Evolutionary conservation across 2,113 vertebrate genomes (phyloP).

Genomic region (Cryptoleucopteryx plumbea): DNA sequence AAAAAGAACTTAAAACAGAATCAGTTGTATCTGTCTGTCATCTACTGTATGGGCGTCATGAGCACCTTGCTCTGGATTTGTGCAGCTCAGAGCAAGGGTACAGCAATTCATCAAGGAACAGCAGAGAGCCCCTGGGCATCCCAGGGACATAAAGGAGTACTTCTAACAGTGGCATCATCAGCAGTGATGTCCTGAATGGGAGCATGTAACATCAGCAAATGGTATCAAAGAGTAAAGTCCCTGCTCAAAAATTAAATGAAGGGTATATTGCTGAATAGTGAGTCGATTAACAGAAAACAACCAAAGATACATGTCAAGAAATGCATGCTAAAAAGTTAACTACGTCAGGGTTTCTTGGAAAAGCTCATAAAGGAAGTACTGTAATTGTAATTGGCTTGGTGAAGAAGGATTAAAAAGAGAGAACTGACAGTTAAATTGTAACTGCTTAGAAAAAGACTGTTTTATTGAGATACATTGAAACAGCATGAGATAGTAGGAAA

Average conservation of each 20-base stretch:
- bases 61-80: background rate
- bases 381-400: background rate
- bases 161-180: background rate
- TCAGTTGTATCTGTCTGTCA: fast-evolving
- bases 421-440: background rate
- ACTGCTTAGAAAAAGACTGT: background rate
- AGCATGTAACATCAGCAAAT: background rate
- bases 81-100: background rate
- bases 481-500: background rate
- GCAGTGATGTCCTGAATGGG: background rate
- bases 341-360: background rate
- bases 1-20: background rate
- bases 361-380: background rate
- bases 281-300: background rate
- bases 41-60: background rate
- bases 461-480: background rate
- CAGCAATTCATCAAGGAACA: background rate
- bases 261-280: background rate
- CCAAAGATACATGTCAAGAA: background rate
- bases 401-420: background rate
- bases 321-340: background rate
- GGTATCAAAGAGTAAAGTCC: background rate
- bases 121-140: background rate
- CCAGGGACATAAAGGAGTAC: background rate
- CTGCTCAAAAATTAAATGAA: background rate